A percentile compares a stretch with the other conserved stretches of the same genome.
Conservation (phyloP, 37 sponge, comb jelly and placozoan species). For the Beroe forskalii region DNA sequence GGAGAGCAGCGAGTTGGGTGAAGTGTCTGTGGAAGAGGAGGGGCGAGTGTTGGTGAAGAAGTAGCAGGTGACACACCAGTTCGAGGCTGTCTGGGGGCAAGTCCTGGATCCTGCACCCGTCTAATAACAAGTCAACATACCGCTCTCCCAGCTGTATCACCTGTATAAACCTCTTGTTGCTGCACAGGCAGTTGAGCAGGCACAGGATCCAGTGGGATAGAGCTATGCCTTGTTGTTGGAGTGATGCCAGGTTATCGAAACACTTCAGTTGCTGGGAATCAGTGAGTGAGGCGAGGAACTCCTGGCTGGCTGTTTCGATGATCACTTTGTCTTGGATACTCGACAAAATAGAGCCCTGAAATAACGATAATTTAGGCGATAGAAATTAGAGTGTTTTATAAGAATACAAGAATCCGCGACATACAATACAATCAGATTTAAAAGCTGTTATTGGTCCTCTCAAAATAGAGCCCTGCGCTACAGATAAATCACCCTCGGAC, state of each 20-base stretch:
- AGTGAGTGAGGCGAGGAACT: slow-evolving; percentile 23
- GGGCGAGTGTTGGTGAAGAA: slow-evolving; percentile 54
- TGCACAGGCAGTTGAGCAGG: neutral
- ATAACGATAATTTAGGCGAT: neutral
- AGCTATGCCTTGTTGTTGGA: neutral
- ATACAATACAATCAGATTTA: neutral
- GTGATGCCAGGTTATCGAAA: slow-evolving; percentile 18
- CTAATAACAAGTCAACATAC: neutral
- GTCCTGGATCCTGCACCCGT: no score
- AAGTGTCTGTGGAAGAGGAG: slow-evolving; percentile 37
- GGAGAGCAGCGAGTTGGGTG: neutral
- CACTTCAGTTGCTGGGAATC: neutral
- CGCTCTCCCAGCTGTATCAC: slow-evolving; percentile 42
- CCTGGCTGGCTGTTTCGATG: neutral
- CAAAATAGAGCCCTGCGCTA: slow-evolving; percentile 21
- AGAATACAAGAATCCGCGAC: neutral
- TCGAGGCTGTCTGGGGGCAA: neutral
- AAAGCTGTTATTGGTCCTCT: no score
- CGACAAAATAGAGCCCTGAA: slow-evolving; percentile 26
- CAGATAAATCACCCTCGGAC: neutral
- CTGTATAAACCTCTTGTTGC: neutral
- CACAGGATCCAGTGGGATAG: slow-evolving; percentile 42
- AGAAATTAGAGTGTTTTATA: neutral
- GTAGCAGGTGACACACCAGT: neutral
- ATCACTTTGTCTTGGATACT: neutral